Base-by-base conservation (phyloP, 1,140 invertebrate genomes). In the Littorina saxatilis region DNA sequence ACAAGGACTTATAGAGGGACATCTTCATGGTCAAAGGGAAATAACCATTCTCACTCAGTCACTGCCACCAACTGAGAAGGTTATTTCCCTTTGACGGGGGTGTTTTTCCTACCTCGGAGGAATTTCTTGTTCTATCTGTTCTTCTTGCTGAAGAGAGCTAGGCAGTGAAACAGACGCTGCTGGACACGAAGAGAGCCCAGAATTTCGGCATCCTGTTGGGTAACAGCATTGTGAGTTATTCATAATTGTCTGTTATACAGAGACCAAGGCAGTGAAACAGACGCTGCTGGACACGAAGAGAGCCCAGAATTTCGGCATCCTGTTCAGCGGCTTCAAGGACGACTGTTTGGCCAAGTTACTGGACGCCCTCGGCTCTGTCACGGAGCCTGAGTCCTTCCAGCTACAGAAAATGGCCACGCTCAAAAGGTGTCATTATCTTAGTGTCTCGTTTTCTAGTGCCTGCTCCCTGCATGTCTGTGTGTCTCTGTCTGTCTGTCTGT, bases 181-280 rank as follows among this genome's bases (percentile, higher is more conserved):
- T 88, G 32, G 88, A 88, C 32, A 50, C 79, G 0, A 87, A 86
- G 39, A 58, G 85, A 74, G 86, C 85, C 5, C 86, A 87, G 58
- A 87, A 86, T 39, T 75, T 88, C 32, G 84, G 84, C 37, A 88
- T 88, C 47, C 78, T 88, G 50, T 82, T 88, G n/a, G n/a, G n/a
- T n/a, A n/a, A n/a, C n/a, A n/a, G n/a, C n/a, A n/a, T n/a, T n/a
- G n/a, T n/a, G n/a, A n/a, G n/a, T n/a, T n/a, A n/a, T n/a, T n/a
- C n/a, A n/a, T n/a, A n/a, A n/a, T n/a, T n/a, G n/a, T n/a, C n/a
- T n/a, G n/a, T n/a, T n/a, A n/a, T n/a, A n/a, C 76, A 82, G 81
- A 74, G 37, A 27, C 58, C 13, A 50, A 73, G 70, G 81, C 52
- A 35, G 55, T 77, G 27, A 85, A 79, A 27, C 40, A 84, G 37